A percentile compares a stretch with the other conserved stretches of the same genome.
Evolutionary conservation across 2,797 vertebrate genomes (phyloP).

Genomic region (Bradypodion pumilum): DNA sequence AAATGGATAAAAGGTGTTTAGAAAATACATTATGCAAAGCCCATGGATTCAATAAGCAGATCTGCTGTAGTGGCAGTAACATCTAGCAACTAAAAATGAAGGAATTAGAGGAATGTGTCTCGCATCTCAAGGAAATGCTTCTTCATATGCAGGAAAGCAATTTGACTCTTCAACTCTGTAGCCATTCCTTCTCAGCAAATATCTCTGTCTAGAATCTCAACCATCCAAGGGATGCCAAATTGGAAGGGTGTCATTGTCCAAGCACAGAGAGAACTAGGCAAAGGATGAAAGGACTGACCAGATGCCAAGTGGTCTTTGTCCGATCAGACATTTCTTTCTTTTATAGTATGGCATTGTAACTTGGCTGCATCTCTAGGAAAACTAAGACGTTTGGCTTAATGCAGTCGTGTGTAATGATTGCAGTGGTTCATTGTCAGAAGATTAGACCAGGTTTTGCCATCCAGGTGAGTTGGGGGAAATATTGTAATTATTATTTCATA

Average conservation of each 20-base stretch:
- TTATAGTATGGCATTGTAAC: conserved; percentile 51
- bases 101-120: conserved; percentile 18
- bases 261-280: conserved; percentile 60
- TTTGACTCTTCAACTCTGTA: conserved; percentile 9
- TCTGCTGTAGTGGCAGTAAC: conserved; percentile 7
- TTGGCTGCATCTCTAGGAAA: conserved; percentile 70
- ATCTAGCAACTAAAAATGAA: conserved; percentile 35
- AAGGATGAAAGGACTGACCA: conserved; percentile 56
- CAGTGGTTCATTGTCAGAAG: conserved; percentile 45
- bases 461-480: conserved; percentile 46
- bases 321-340: conserved; percentile 70
- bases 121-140: background rate
- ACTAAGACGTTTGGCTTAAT: conserved; percentile 50
- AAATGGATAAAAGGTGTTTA: conserved; percentile 72
- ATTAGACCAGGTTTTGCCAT: conserved; percentile 40
- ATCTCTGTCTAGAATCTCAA: conserved; percentile 42
- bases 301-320: conserved; percentile 64
- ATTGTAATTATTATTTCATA: background rate
- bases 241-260: conserved; percentile 57
- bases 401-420: conserved; percentile 47
- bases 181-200: conserved; percentile 41
- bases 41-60: background rate
- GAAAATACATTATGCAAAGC: conserved; percentile 7
- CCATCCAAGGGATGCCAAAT: conserved; percentile 17
- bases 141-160: conserved; percentile 20